A percentile compares a stretch with the other conserved stretches of the same genome.
Conservation (phyloP, 2,888 invertebrate species). For the Boloria euphrosyne region DNA sequence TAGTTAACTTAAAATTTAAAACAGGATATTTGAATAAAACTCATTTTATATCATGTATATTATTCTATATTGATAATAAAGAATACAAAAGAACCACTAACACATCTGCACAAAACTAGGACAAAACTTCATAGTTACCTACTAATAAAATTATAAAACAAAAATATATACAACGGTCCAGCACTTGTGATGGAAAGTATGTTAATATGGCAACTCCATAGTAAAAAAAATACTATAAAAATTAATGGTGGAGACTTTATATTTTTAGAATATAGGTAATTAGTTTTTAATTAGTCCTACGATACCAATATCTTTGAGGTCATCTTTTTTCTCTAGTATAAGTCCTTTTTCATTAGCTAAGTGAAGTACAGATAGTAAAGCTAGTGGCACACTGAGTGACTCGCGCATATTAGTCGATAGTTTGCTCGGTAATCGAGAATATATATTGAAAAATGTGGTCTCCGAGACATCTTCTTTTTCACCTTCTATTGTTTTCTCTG, state of each 20-base stretch:
- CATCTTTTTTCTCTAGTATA: conserved; percentile 73
- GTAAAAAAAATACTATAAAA: conserved; percentile 1
- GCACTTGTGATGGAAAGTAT: conserved; percentile 22
- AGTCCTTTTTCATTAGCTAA: conserved; percentile 91
- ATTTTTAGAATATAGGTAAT: conserved; percentile 21
- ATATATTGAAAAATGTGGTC: conserved; percentile 81
- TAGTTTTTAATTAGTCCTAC: conserved; percentile 58
- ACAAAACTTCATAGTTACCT: conserved; percentile 24
- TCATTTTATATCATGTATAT: conserved; percentile 16
- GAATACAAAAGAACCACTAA: conserved; percentile 41
- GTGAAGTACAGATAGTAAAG: conserved; percentile 91
- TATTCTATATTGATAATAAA: conserved; percentile 37
- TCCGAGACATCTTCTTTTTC: conserved; percentile 65
- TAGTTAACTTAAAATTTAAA: not conserved
- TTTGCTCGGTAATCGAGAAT: conserved; percentile 79
- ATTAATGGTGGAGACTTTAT: not conserved
- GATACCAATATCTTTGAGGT: conserved; percentile 80
- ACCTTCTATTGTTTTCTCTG: conserved; percentile 56
- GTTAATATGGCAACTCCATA: conserved; percentile 27
- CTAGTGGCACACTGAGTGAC: conserved; percentile 89
- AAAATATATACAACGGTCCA: conserved; percentile 33
- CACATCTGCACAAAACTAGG: conserved; percentile 40
- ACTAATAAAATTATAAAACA: conserved; percentile 40
- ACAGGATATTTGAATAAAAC: conserved; percentile 18
- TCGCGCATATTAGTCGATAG: conserved; percentile 85